Evolutionary conservation across 1,140 invertebrate species (phyloP), one percentile per base, ranked within the genome.

Genomic region (Conopomorpha cramerella): DNA sequence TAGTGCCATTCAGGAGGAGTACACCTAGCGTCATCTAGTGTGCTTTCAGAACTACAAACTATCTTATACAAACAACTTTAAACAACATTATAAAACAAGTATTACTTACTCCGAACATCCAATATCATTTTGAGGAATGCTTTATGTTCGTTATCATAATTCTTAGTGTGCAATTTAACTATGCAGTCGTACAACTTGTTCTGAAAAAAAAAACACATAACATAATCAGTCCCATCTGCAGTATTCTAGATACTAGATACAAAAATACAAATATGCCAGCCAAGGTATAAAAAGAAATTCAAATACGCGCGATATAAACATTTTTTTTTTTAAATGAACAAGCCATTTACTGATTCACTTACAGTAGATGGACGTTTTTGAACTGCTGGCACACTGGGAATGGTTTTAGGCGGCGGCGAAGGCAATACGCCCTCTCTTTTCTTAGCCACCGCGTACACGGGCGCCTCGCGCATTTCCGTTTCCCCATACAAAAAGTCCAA

Each of bases 401-500:
- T 60, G 2, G 62, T 54, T 54, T 76, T 81, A 0, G 82, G 80
- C 13, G 82, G 79, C 15, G 78, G 65, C 6, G 78, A 74, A 2
- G 86, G 85, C 23, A 83, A 71, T 36, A 81, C 73, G 13, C 78
- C 80, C 40, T 86, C 84, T 27, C 83, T 82, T 51, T 84, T 86
- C 47, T 84, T 86, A 4, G 90, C 81, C 1, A 87, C 84, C 12
- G 85, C 88, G 63, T 92, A 92, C 30, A 90, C 81, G 2, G 89
- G 87, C 66, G 90, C 86, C 13, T 88, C 89, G 49, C 84, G 87
- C 43, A 86, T 85, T 50, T 85, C 85, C 32, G 82, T 86, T 64
- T 85, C 86, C 43, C 83, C 84, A 51, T 92, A 91, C 58, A 92
- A 82, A 47, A 91, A 93, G 65, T 94, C 91, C 45, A 92, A 85